These are phyloP conservation scores for Meriones psammophilus DNA, from an alignment of 2,797 vertebrate genomes.

Conservation along the genomic window DNA sequence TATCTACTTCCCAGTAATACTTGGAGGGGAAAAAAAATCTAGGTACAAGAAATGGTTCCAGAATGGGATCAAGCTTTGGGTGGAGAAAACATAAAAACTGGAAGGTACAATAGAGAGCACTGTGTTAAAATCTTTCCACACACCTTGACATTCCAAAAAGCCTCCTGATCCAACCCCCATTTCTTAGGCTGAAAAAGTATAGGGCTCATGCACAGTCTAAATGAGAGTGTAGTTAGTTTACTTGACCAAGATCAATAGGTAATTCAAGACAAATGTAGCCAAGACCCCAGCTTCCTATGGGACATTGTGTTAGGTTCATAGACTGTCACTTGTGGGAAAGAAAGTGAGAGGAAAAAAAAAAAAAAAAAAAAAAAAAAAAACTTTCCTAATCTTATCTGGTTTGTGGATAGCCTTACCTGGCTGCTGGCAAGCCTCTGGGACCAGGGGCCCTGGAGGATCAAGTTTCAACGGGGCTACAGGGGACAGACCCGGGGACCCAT, in stretches of 20 bases:
- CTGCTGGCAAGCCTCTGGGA: slow-evolving; percentile 78
- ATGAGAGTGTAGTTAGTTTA: slow-evolving; percentile 30
- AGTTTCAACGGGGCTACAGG: slow-evolving; percentile 63
- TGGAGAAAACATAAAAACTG: not conserved
- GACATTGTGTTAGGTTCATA: not conserved
- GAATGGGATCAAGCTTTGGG: not conserved
- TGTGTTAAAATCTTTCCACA: not conserved
- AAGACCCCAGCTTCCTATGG: not conserved
- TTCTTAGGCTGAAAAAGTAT: slow-evolving; percentile 15
- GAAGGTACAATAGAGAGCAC: not conserved
- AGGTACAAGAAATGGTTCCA: not conserved
- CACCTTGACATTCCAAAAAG: slow-evolving; percentile 28
- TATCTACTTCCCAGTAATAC: not conserved
- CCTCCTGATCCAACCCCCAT: not conserved
- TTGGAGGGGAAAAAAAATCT: not conserved
- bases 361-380: not conserved
- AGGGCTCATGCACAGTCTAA: not conserved
- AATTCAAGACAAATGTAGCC: slow-evolving; percentile 38
- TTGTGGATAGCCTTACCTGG: slow-evolving; percentile 78
- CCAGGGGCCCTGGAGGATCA: slow-evolving; percentile 22
- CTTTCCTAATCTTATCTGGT: not conserved
- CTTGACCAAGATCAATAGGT: slow-evolving; percentile 53
- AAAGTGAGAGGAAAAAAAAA: slow-evolving; percentile 20
- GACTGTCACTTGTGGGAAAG: not conserved
- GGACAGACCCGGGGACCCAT: slow-evolving; percentile 65